Conservation (phyloP, 2,888 invertebrate genomes). For the Drosophila leonis region DNA sequence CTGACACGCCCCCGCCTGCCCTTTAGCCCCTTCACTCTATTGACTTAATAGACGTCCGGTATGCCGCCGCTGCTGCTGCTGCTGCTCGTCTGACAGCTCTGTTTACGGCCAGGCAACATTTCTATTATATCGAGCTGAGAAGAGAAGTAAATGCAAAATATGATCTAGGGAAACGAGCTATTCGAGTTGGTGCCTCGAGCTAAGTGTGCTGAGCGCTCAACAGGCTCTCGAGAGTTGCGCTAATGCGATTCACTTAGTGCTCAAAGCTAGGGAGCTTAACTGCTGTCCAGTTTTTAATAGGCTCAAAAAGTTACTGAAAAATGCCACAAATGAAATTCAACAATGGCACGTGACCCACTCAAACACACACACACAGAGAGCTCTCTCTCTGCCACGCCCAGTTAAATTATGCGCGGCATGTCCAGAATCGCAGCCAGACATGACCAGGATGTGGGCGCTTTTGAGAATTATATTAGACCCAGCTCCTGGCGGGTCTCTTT, state of each 20-base stretch:
- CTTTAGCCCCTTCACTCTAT: not conserved
- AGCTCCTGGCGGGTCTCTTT: not conserved
- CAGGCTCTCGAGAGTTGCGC: constrained; percentile 30
- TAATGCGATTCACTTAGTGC: constrained; percentile 56
- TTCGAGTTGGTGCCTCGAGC: constrained; percentile 7
- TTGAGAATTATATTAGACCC: constrained; percentile 14
- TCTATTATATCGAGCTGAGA: constrained; percentile 26
- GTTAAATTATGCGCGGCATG: constrained; percentile 43
- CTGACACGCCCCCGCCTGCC: not conserved
- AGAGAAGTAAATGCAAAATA: constrained; percentile 15
- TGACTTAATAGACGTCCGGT: constrained; percentile 30
- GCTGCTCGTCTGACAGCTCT: constrained; percentile 13
- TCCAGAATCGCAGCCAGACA: constrained; percentile 27
- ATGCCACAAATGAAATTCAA: constrained; percentile 38
- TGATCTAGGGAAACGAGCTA: constrained; percentile 6
- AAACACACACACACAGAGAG: constrained; percentile 16
- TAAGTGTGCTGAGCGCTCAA: constrained; percentile 5
- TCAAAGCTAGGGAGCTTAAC: not conserved
- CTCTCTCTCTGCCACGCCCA: constrained; percentile 23
- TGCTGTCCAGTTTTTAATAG: constrained; percentile 30
- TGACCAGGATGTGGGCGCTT: constrained; percentile 24
- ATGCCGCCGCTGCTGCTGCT: not conserved
- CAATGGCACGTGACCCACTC: constrained; percentile 50
- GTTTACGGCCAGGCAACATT: constrained; percentile 21
- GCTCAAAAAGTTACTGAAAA: constrained; percentile 15